Evolutionary conservation across 2,113 vertebrate species (phyloP).

Genomic region (Hiodon alosoides): DNA sequence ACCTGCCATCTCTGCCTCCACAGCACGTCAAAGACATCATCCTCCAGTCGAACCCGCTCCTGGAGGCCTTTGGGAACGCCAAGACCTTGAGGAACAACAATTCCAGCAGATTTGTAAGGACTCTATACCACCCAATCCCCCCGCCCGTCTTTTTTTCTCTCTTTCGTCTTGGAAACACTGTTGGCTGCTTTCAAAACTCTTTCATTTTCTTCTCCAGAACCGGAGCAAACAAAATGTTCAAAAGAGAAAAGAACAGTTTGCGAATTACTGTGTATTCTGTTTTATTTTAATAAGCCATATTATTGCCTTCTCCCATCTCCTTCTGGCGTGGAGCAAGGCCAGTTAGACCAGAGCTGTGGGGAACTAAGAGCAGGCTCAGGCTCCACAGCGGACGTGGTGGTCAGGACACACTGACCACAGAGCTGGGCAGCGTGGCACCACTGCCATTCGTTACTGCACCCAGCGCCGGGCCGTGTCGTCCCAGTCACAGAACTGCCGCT

Average conservation of each 20-base stretch:
- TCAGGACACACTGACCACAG: slow-evolving; percentile 15
- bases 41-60: slow-evolving; percentile 90
- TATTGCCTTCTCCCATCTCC: slow-evolving; percentile 17
- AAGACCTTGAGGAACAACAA: slow-evolving; percentile 98
- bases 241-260: neutral
- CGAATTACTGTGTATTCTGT: slow-evolving; percentile 29
- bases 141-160: slow-evolving; percentile 7
- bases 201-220: slow-evolving; percentile 1
- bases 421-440: neutral
- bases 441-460: neutral
- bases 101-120: slow-evolving; percentile 94
- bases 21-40: slow-evolving; percentile 99
- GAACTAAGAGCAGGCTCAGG: slow-evolving; percentile 5
- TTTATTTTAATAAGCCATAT: slow-evolving; percentile 19
- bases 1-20: slow-evolving; percentile 33
- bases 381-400: slow-evolving; percentile 9
- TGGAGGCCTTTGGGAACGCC: slow-evolving; percentile 95
- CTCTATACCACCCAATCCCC: neutral
- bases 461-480: neutral
- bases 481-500: neutral
- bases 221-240: neutral
- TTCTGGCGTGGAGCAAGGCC: slow-evolving; percentile 33
- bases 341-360: slow-evolving; percentile 38
- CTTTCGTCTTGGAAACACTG: neutral
- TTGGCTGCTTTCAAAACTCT: neutral